Conservation (phyloP, 2,888 invertebrate species). For the Lepidochitona cinerea region DNA sequence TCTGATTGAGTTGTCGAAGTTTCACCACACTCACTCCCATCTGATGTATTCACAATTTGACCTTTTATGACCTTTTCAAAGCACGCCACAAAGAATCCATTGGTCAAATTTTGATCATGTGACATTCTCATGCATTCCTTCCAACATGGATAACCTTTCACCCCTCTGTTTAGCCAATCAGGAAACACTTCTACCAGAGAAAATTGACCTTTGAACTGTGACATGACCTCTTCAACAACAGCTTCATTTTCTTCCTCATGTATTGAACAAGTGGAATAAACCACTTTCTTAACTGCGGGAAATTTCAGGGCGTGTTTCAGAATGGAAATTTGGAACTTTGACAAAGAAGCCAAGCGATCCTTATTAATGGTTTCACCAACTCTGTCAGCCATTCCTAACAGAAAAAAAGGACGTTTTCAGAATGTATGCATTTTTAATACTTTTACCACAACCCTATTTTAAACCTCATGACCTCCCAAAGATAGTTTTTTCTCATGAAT, state of each 20-base stretch:
- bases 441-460: no score
- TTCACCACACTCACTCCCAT: no score
- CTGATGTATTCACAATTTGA: no score
- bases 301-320: slow-evolving; percentile 90
- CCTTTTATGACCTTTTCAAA: no score
- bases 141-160: slow-evolving; percentile 54
- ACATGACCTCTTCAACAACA: slow-evolving; percentile 83
- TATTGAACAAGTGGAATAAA: slow-evolving; percentile 97
- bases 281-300: slow-evolving; percentile 86
- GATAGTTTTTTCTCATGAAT: no score
- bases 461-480: no score
- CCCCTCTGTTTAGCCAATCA: slow-evolving; percentile 54
- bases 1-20: no score
- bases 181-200: slow-evolving; percentile 66
- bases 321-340: slow-evolving; percentile 72
- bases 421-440: no score
- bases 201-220: slow-evolving; percentile 67
- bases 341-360: slow-evolving; percentile 51
- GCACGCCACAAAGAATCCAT: slow-evolving; percentile 96
- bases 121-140: slow-evolving; percentile 84
- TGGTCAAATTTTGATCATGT: slow-evolving; percentile 84
- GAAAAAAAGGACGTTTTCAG: no score
- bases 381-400: slow-evolving; percentile 72
- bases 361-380: slow-evolving; percentile 73
- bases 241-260: slow-evolving; percentile 88